Base-by-base conservation (phyloP, 2,888 invertebrate genomes). In the Teleiodes luculella region DNA sequence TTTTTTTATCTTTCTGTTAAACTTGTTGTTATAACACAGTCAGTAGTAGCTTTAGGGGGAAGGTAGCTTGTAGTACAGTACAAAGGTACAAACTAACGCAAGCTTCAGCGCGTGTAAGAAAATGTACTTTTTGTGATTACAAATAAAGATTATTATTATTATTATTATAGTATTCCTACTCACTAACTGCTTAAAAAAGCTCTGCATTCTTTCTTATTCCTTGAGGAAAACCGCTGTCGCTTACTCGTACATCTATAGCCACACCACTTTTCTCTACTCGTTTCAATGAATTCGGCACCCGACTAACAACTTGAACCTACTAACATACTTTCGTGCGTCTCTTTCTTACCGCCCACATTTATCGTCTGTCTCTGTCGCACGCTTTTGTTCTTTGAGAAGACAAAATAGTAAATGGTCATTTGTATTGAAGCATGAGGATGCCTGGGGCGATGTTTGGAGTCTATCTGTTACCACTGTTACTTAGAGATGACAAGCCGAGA, bases 251-350 rank as follows among this genome's bases (percentile, higher is more conserved):
- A 11, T 11, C 47, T 10, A 20, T 39, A 52, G n/a, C 35, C 50
- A 45, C 33, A 14, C 33, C 37, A 1, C 30, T 39, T n/a, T 16
- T 48, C 48, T 20, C 49, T 11, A 49, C 46, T 52, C 20, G 49
- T 53, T 52, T 51, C 48, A 64, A 64, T 65, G 60, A 67, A 69
- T 71, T 71, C 61, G 64, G 67, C 63, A 59, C 56, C 60, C 60
- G 60, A 58, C 61, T 69, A 68, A 66, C 65, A 65, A 61, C 60
- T 49, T 20, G 62, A 59, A 50, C 72, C 65, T 61, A 73, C 68
- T 73, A 56, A 73, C 72, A 65, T 62, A 54, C 64, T 69, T 73
- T 33, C 28, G 37, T 16, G 54, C 41, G 53, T 52, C 52, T 45
- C 49, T 28, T 28, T 54, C 48, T 54, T 57, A 58, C 60, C 41